Evolutionary conservation across 1,140 invertebrate genomes (phyloP).

Genomic region (Chrysomallon squamiferum): DNA sequence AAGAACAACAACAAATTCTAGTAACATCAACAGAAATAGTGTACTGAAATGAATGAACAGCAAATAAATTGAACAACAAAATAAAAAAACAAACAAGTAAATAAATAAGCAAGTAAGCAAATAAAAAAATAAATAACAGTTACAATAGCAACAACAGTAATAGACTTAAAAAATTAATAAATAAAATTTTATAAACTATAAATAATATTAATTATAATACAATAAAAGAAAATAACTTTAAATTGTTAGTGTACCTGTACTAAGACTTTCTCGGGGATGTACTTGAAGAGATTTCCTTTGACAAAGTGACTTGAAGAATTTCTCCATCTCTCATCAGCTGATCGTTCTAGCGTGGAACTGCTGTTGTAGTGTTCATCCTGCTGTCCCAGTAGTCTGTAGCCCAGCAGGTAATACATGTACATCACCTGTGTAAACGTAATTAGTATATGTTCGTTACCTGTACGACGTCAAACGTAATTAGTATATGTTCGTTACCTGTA

Average conservation of each 20-base stretch:
- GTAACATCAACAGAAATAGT: too few relatives aligned
- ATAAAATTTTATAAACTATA: neutral
- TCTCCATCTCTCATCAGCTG: constrained; percentile 28
- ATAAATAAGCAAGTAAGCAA: too few relatives aligned
- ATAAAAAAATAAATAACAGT: constrained; percentile 70
- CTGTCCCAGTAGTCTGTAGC: constrained; percentile 66
- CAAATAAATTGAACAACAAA: too few relatives aligned
- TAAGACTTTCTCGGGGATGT: constrained; percentile 36
- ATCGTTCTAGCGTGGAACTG: constrained; percentile 22
- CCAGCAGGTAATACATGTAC: constrained; percentile 75
- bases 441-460: neutral
- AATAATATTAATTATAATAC: neutral
- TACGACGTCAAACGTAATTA: neutral
- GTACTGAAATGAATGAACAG: too few relatives aligned
- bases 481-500: neutral
- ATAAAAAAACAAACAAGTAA: too few relatives aligned
- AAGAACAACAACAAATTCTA: too few relatives aligned
- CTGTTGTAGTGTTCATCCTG: constrained; percentile 33
- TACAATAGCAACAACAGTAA: neutral
- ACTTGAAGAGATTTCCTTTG: constrained; percentile 41
- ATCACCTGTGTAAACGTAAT: constrained; percentile 69
- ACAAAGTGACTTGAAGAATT: constrained; percentile 29
- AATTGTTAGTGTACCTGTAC: constrained; percentile 21
- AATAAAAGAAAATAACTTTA: neutral
- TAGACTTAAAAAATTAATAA: neutral